Conservation (phyloP, 1,140 invertebrate genomes). For the Oreohelix idahoensis region DNA sequence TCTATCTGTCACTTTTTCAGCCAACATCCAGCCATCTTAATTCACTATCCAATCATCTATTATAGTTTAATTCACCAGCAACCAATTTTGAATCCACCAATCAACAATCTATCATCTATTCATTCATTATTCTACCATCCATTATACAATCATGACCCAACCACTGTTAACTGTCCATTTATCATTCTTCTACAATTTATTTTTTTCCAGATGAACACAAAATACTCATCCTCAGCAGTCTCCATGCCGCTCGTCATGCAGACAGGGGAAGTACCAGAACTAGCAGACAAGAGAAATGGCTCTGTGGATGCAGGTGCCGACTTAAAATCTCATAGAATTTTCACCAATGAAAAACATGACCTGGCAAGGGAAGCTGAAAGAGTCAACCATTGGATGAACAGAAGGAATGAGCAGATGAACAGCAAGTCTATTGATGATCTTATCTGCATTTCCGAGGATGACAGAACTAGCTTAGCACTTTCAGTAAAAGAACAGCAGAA, state of each 20-base stretch:
- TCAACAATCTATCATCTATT: too few species aligned
- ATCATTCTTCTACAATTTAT: too few species aligned
- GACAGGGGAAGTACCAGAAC: background rate
- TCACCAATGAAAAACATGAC: background rate
- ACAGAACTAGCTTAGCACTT: background rate
- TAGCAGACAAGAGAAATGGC: background rate
- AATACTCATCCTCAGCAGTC: background rate
- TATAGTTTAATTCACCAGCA: too few species aligned
- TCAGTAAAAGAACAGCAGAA: background rate
- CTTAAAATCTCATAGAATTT: background rate
- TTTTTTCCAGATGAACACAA: background rate
- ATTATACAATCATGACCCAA: too few species aligned
- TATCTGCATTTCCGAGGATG: background rate
- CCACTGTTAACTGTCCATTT: too few species aligned
- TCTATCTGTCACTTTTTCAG: too few species aligned
- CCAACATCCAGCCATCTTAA: too few species aligned
- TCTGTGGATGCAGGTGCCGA: too few species aligned
- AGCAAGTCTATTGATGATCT: slow-evolving; percentile 30
- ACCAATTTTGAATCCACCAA: too few species aligned
- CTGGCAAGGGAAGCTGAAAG: background rate
- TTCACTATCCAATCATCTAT: too few species aligned
- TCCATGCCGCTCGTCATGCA: background rate
- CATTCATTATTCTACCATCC: too few species aligned
- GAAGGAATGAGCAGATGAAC: slow-evolving; percentile 2
- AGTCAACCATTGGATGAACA: slow-evolving; percentile 23